Conservation (phyloP, 2,797 vertebrate species). For the Neopelma chrysocephalum region DNA sequence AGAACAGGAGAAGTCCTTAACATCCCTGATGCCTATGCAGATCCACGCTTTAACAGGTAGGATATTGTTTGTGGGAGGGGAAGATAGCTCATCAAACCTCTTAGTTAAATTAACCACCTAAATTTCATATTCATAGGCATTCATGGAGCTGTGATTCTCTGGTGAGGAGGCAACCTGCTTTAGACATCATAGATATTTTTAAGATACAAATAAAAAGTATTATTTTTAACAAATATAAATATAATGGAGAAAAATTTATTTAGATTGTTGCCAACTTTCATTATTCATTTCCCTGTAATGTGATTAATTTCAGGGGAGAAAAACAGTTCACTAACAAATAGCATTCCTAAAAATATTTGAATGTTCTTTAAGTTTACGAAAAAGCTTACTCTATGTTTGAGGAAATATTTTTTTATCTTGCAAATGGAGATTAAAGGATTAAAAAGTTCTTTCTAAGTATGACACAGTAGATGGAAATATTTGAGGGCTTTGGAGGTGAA, state of each 20-base stretch:
- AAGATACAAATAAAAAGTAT: not conserved
- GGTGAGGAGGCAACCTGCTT: not conserved
- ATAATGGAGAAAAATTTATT: not conserved
- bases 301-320: not conserved
- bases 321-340: not conserved
- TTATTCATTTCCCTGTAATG: not conserved
- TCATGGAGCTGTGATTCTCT: not conserved
- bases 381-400: not conserved
- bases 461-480: not conserved
- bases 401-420: not conserved
- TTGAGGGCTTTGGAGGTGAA: not conserved
- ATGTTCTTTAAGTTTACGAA: not conserved
- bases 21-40: constrained; percentile 98
- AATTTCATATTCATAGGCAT: not conserved
- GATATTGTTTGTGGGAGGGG: not conserved
- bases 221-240: not conserved
- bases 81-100: not conserved
- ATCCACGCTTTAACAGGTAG: constrained; percentile 98
- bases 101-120: not conserved
- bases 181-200: not conserved
- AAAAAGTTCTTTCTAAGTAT: not conserved
- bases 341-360: not conserved
- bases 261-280: not conserved
- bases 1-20: constrained; percentile 97
- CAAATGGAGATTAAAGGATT: not conserved